These are phyloP conservation scores for Maniola hyperantus DNA, from an alignment of 2,888 invertebrate species.

Conservation along the genomic window DNA sequence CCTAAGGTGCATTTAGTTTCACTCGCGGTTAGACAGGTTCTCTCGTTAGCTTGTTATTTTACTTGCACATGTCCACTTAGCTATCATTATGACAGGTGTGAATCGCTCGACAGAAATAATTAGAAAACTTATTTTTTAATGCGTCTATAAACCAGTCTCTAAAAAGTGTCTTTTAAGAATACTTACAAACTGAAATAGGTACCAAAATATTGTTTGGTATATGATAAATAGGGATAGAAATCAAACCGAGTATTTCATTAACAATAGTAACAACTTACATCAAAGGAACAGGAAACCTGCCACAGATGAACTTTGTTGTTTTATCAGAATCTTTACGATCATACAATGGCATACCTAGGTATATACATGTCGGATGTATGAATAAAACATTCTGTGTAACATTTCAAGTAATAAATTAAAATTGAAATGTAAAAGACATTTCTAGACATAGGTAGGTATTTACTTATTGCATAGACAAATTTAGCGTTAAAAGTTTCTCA, in stretches of 20 bases:
- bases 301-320: background rate
- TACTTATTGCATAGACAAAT: background rate
- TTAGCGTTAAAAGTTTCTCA: conserved; percentile 7
- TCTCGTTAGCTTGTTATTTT: conserved; percentile 53
- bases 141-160: background rate
- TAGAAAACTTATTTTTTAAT: conserved; percentile 10
- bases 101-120: conserved; percentile 21
- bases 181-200: background rate
- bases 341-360: too few species aligned
- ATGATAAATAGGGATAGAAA: background rate
- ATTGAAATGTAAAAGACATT: too few species aligned
- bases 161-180: background rate
- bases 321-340: too few species aligned
- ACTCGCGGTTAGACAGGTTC: conserved; percentile 56
- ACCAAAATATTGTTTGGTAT: background rate
- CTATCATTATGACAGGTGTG: conserved; percentile 62
- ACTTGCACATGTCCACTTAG: conserved; percentile 57
- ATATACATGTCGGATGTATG: too few species aligned
- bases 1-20: conserved; percentile 55
- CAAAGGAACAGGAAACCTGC: background rate
- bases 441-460: background rate
- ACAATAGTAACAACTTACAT: background rate
- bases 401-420: too few species aligned
- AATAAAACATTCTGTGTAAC: too few species aligned
- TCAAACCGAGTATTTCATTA: background rate